phyloP scores from a whole-genome alignment of 1,140 invertebrate genomes.

The Zaprionus gabonicus region DNA sequence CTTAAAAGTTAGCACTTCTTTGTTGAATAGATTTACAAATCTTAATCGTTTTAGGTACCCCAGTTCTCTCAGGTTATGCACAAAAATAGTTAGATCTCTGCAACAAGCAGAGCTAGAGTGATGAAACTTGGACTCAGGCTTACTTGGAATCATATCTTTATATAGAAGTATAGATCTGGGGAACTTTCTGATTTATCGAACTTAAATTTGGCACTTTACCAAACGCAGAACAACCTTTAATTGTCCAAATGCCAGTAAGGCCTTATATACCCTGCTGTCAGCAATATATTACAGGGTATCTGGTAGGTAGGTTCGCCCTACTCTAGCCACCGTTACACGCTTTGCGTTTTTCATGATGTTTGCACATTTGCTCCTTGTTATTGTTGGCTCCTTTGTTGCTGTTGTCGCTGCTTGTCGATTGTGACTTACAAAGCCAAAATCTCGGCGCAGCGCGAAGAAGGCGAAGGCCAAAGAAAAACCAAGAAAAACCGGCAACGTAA shows the following conservation, averaged over 20 bases:
- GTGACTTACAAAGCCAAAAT: constrained; percentile 83
- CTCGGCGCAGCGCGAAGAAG: constrained; percentile 48
- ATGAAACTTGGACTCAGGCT: neutral
- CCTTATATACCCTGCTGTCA: neutral
- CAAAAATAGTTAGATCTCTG: neutral
- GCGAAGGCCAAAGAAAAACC: constrained; percentile 3
- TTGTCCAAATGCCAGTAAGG: neutral
- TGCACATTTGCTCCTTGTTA: constrained; percentile 77
- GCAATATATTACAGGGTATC: neutral
- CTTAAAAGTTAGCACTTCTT: neutral
- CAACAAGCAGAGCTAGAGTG: neutral
- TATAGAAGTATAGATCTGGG: neutral
- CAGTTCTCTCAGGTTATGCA: neutral
- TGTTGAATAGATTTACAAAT: too few relatives aligned
- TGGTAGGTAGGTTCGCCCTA: neutral
- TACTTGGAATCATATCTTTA: neutral
- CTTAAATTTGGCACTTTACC: neutral
- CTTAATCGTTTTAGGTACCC: too few relatives aligned
- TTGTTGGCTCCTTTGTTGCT: constrained; percentile 24
- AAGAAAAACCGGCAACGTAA: neutral
- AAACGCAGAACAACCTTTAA: neutral
- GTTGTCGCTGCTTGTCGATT: constrained; percentile 59
- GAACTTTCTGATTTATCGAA: neutral
- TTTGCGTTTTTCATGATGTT: constrained; percentile 76
- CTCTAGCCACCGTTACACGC: neutral